Base-by-base conservation (phyloP, 2,888 invertebrate genomes). In the Conistra vaccinii region DNA sequence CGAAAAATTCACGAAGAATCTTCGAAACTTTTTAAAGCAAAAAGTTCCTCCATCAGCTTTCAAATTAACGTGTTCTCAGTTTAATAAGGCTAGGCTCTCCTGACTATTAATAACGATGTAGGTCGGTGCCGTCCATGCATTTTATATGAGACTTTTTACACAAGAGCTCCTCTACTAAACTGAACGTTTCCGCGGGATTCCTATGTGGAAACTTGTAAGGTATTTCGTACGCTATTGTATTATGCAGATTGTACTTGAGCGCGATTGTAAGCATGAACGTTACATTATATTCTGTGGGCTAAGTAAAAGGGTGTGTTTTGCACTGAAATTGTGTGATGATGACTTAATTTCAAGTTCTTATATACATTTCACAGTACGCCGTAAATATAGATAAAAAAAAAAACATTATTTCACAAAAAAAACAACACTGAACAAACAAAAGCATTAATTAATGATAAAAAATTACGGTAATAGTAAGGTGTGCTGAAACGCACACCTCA, bases 71-170 rank as follows among this genome's bases (percentile, higher is more conserved):
- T 75, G 65, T 75, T 62, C 65, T 39, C 51, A 65, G 60, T 57
- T 62, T 70, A 76, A 76, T 79, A 86, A 62, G 68, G 65, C 69
- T 55, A 48, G 42, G 55, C 51, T 65, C 14, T 68, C 48, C 72
- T 86, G 65, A 63, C 69, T 79, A 65, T 76, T 81, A 81, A 81
- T 72, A 71, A 84, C 74, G 69, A 83, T 72, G 69, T 80, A 69
- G 74, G 77, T 80, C 74, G 76, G 55, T 67, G 69, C 45, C 53
- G 57, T 73, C 63, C 77, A 83, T 85, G 83, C 78, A 88, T 88
- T 86, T 85, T 84, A 69, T 76, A 85, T 84, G 72, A 87, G 72
- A 77, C 68, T 78, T 77, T 84, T 83, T 70, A 63, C 12, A 66
- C 61, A 78, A 70, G 35, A 68, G 57, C 39, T 67, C 53, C 63